phyloP scores from a whole-genome alignment of 2,888 invertebrate genomes.

The Belgica antarctica region DNA sequence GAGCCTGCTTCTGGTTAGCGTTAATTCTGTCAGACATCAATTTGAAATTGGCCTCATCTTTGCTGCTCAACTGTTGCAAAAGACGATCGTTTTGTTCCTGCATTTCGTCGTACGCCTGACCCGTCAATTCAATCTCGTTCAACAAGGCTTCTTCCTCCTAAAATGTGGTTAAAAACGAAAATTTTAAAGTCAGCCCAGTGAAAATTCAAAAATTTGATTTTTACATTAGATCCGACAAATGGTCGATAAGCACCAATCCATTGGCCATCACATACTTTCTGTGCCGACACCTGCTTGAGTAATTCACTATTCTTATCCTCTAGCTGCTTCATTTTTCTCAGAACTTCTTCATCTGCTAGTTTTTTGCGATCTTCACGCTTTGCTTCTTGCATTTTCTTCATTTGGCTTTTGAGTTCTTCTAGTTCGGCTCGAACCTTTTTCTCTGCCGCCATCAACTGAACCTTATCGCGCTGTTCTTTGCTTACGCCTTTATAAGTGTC shows the following conservation, averaged over 20 bases:
- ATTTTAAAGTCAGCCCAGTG: not conserved
- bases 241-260: constrained; percentile 58
- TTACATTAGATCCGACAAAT: constrained; percentile 68
- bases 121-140: constrained; percentile 99
- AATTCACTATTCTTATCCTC: constrained; percentile 91
- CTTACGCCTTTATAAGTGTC: constrained; percentile 98
- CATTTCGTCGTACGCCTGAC: constrained; percentile 99
- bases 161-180: constrained; percentile 44
- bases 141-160: constrained; percentile 93
- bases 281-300: constrained; percentile 84
- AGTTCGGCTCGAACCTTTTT: constrained; percentile 85
- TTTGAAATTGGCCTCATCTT: constrained; percentile 98
- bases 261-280: constrained; percentile 67
- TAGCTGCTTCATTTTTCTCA: constrained; percentile 88
- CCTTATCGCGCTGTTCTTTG: constrained; percentile 94
- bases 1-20: constrained; percentile 91
- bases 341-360: constrained; percentile 89
- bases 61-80: constrained; percentile 92
- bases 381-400: constrained; percentile 86
- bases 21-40: constrained; percentile 96
- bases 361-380: constrained; percentile 89
- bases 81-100: constrained; percentile 96
- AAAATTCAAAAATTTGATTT: constrained; percentile 30
- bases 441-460: constrained; percentile 92
- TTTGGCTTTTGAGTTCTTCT: constrained; percentile 80